Conservation (phyloP, 2,888 invertebrate genomes). For the Eilema sororculum region DNA sequence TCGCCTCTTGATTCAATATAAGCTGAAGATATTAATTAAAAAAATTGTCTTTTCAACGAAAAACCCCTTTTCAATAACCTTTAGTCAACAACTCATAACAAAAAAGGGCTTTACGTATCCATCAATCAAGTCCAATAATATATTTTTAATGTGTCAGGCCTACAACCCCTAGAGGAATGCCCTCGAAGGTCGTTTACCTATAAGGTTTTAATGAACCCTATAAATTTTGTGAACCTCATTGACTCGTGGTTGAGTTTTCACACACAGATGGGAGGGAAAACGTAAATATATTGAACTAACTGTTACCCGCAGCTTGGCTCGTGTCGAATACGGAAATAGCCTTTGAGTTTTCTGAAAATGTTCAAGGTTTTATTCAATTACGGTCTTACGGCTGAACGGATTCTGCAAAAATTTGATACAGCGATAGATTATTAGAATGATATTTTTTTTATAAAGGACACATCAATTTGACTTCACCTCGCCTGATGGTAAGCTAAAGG, state of each 20-base stretch:
- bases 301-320: not conserved
- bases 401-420: not conserved
- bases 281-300: not conserved
- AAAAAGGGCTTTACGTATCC: not conserved
- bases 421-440: no score
- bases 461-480: no score
- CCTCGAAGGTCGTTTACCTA: slow-evolving; percentile 33
- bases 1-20: no score
- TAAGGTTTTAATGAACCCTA: slow-evolving; percentile 39
- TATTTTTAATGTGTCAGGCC: slow-evolving; percentile 28
- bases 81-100: not conserved
- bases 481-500: no score
- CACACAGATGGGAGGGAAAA: not conserved
- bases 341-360: not conserved
- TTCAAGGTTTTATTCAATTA: no score
- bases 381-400: no score
- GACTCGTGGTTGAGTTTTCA: not conserved
- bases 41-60: not conserved
- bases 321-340: not conserved
- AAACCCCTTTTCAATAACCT: not conserved
- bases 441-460: no score
- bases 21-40: not conserved
- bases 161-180: slow-evolving; percentile 38
- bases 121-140: slow-evolving; percentile 14
- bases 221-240: slow-evolving; percentile 24